These are phyloP conservation scores for Orestias chungarensis DNA, from an alignment of 2,797 vertebrate species.

Conservation along the genomic window DNA sequence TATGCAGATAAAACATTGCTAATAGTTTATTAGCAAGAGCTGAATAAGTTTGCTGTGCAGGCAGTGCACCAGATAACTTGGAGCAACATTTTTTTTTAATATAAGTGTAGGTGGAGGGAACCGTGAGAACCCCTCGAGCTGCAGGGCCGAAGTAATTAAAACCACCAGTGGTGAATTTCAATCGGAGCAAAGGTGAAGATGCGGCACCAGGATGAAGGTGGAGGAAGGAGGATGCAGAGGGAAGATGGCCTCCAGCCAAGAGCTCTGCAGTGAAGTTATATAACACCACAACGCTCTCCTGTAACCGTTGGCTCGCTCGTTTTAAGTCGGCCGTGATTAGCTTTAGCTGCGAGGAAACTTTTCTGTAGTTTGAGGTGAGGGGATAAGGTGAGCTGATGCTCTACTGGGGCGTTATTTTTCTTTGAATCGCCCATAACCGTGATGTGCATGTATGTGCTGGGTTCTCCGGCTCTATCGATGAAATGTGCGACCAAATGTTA, in stretches of 20 bases:
- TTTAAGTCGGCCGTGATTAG: slow-evolving; percentile 24
- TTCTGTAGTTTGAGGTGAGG: neutral
- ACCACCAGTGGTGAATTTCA: slow-evolving; percentile 10
- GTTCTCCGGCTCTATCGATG: too few relatives aligned
- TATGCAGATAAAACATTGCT: neutral
- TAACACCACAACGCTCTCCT: slow-evolving; percentile 48
- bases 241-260: slow-evolving; percentile 72
- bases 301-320: slow-evolving; percentile 22
- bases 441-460: neutral
- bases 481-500: neutral
- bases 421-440: neutral
- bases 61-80: slow-evolving; percentile 8
- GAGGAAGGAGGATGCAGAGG: slow-evolving; percentile 61
- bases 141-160: neutral
- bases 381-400: neutral
- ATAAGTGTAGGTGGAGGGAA: neutral
- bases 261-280: slow-evolving; percentile 75
- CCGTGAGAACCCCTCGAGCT: neutral
- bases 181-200: slow-evolving; percentile 25
- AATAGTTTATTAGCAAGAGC: neutral
- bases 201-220: slow-evolving; percentile 38
- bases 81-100: slow-evolving; percentile 7
- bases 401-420: neutral
- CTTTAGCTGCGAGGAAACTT: neutral
- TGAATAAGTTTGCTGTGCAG: slow-evolving; percentile 7